Conservation (phyloP, 2,888 invertebrate species). For the Harpagoxenus sublaevis region DNA sequence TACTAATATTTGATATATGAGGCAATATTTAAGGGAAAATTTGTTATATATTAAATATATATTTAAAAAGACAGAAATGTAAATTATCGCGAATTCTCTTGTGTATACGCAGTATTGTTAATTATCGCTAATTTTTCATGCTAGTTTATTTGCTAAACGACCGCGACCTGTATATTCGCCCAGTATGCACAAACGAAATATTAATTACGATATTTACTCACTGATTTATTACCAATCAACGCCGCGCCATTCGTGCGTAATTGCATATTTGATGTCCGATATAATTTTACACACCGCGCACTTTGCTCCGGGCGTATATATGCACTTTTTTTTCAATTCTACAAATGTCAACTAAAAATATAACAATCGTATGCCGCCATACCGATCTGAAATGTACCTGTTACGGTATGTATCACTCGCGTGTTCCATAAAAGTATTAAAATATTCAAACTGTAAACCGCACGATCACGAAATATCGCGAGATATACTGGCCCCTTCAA, state of each 20-base stretch:
- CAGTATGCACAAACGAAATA: constrained; percentile 43
- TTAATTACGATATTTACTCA: constrained; percentile 67
- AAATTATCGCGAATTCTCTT: background rate
- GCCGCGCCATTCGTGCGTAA: constrained; percentile 32
- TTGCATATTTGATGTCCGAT: constrained; percentile 51
- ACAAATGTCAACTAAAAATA: constrained; percentile 15
- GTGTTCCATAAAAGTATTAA: constrained; percentile 11
- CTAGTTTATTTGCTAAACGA: constrained; percentile 58
- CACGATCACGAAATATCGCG: background rate
- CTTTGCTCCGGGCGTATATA: background rate
- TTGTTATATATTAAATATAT: background rate
- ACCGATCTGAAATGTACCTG: background rate
- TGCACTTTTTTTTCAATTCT: background rate
- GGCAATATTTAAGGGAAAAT: background rate
- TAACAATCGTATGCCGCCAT: background rate
- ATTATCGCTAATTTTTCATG: constrained; percentile 47
- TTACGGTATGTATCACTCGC: background rate
- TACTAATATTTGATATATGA: background rate
- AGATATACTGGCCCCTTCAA: background rate
- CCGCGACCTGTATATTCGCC: constrained; percentile 49
- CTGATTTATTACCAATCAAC: constrained; percentile 60
- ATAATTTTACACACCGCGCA: constrained; percentile 37
- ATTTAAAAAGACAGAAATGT: background rate
- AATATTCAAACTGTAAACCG: constrained; percentile 35
- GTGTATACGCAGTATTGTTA: constrained; percentile 47